A percentile compares a stretch with the other conserved stretches of the same genome.
Conservation (phyloP, 2,888 invertebrate genomes). For the Arctia plantaginis region DNA sequence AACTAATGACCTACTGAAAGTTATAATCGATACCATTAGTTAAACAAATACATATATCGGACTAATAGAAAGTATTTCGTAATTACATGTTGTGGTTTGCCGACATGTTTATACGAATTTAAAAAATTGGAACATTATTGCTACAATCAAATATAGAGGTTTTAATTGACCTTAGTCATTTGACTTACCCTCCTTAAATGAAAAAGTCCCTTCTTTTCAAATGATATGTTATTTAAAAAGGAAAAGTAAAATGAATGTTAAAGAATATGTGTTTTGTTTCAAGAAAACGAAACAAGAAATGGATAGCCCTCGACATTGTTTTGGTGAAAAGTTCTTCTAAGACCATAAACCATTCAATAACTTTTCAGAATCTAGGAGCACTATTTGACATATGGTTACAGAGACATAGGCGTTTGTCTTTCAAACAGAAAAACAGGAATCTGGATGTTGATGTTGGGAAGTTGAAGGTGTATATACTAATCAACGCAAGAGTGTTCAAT, state of each 20-base stretch:
- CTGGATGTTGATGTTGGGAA: not conserved
- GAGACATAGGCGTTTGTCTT: not conserved
- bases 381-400: not conserved
- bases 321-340: not conserved
- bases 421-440: not conserved
- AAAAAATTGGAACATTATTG: not conserved
- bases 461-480: not conserved
- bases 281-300: not conserved
- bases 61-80: conserved; percentile 34
- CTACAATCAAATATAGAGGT: conserved; percentile 28
- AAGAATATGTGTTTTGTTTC: not conserved
- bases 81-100: conserved; percentile 29
- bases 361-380: not conserved
- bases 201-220: not conserved
- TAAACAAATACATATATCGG: conserved; percentile 22
- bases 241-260: not conserved
- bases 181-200: not conserved
- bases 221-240: not conserved
- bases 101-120: not conserved
- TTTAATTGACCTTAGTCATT: conserved; percentile 16
- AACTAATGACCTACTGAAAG: conserved; percentile 36
- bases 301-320: not conserved
- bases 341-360: not conserved
- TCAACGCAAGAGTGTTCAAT: too few species aligned
- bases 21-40: conserved; percentile 35